Conservation (phyloP, 2,113 vertebrate species). For the Callaeas wilsoni region DNA sequence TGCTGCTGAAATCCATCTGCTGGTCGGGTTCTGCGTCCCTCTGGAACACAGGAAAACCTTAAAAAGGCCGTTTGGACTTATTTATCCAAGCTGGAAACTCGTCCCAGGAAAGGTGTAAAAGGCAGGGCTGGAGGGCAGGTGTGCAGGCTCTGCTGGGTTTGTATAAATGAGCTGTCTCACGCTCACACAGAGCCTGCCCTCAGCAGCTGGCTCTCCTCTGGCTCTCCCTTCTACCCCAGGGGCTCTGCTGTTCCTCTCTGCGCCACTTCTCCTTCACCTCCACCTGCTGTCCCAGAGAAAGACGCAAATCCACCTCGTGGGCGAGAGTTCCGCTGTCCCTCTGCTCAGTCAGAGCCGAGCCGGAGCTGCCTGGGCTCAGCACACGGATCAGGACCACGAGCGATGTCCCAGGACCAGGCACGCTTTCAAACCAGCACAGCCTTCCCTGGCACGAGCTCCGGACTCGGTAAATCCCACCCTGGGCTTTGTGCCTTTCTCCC, state of each 20-base stretch:
- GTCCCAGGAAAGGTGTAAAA: background rate
- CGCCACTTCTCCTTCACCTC: background rate
- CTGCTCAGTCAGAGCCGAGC: too few relatives aligned
- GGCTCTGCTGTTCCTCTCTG: accelerated
- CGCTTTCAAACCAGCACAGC: background rate
- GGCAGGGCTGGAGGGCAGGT: background rate
- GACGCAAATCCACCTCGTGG: accelerated
- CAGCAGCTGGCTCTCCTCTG: background rate
- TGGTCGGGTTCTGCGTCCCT: background rate
- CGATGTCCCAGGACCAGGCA: too few relatives aligned
- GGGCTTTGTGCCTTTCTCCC: background rate
- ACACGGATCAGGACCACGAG: too few relatives aligned
- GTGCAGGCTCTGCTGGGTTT: background rate
- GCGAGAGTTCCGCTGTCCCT: accelerated
- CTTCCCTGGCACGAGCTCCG: background rate
- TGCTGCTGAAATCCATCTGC: slow-evolving; percentile 1
- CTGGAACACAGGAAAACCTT: background rate
- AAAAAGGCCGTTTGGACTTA: background rate
- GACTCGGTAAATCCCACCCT: accelerated
- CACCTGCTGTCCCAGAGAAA: background rate
- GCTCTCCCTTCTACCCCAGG: too few relatives aligned
- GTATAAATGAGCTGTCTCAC: background rate
- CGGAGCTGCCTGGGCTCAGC: background rate
- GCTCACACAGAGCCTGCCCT: background rate
- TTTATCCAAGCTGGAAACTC: background rate